A percentile compares a stretch with the other conserved stretches of the same genome.
Conservation (phyloP, 2,888 invertebrate genomes). For the Lithophane semibrunnea region DNA sequence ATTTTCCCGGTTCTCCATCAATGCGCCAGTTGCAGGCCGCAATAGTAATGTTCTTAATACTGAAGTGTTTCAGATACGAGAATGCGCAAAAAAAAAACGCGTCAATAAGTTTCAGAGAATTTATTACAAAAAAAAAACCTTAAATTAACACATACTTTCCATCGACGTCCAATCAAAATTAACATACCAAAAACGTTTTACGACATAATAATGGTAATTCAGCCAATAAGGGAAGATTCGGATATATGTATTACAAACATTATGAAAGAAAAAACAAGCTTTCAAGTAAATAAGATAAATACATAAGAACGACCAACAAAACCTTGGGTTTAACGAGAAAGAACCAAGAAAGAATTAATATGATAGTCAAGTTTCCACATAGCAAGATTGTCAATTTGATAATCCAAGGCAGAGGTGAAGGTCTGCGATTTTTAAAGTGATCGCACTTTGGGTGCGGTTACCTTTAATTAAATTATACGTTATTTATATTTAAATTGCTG, state of each 20-base stretch:
- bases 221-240: constrained; percentile 44
- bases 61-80: not conserved
- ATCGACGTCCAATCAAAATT: constrained; percentile 35
- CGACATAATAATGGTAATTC: constrained; percentile 58
- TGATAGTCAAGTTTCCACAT: constrained; percentile 50
- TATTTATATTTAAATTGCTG: constrained; percentile 36
- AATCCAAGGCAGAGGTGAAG: constrained; percentile 67
- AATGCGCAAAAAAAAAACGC: constrained; percentile 40
- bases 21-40: too few species aligned
- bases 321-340: constrained; percentile 57
- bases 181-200: constrained; percentile 47
- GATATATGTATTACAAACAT: constrained; percentile 36
- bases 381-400: constrained; percentile 58
- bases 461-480: constrained; percentile 29
- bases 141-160: constrained; percentile 40
- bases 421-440: constrained; percentile 44
- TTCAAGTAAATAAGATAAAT: constrained; percentile 55
- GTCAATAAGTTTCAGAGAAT: constrained; percentile 11
- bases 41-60: too few species aligned
- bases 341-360: constrained; percentile 49
- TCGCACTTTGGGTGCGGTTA: constrained; percentile 27
- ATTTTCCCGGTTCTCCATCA: too few species aligned
- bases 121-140: constrained; percentile 36
- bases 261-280: constrained; percentile 34
- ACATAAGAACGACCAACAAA: constrained; percentile 37